Base-by-base conservation (phyloP, 23 tunicate species). In the Phallusia fumigata region DNA sequence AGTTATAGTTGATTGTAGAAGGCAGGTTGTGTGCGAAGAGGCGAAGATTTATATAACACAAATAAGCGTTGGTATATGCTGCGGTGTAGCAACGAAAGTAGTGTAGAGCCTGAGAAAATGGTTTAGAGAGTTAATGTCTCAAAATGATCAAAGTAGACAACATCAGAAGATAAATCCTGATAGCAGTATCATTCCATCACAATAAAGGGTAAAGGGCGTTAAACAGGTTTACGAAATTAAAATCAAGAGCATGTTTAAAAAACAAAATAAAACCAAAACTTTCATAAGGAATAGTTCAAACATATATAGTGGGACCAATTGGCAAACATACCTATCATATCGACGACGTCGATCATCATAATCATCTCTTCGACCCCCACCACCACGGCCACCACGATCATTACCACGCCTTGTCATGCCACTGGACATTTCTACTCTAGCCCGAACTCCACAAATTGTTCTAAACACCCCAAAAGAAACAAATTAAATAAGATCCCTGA, bases 401-500 rank as follows among this genome's bases (percentile, higher is more conserved):
- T 85, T 79, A 32, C 90, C 90, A 31, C 80, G 65, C 44, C 90
- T 44, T 6, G 84, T 33, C 73, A 50, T 51, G 5, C 90, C 90
- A 72, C 31, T 34, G 18, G 90, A 86, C 78, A 86, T 65, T 50
- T 86, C 90, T 22, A 86, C 90, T 15, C 90, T 52, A 30, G 90
- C 90, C 44, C 90, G 65, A 0, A 86, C 90, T 36, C 90, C 90
- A 86, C 90, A 86, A 16, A 86, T 72, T 8, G 90, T 86, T 47
- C 90, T 86, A 65, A 32, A 80, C n/a, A n/a, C n/a, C n/a, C n/a
- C n/a, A n/a, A n/a, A n/a, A n/a, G n/a, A 79, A 33, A 18, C 15
- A 77, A 18, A n/a, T n/a, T n/a, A n/a, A n/a, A n/a, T n/a, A n/a
- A n/a, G n/a, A n/a, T n/a, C n/a, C n/a, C n/a, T n/a, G n/a, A n/a